These are phyloP conservation scores for Drosophila ficusphila DNA, from an alignment of 1,140 invertebrate species.

Conservation along the genomic window DNA sequence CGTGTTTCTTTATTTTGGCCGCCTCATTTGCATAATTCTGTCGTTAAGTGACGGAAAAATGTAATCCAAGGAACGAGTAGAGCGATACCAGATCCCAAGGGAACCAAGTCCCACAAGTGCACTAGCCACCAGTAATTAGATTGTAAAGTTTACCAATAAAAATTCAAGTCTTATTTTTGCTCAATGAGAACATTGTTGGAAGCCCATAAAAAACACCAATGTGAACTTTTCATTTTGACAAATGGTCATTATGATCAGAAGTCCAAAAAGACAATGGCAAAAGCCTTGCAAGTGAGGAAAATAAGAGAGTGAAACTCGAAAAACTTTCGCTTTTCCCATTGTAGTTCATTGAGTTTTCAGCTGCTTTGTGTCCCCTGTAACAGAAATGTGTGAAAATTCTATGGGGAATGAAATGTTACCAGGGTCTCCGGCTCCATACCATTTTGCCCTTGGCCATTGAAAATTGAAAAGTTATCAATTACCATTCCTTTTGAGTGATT, in stretches of 20 bases:
- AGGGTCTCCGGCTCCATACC: constrained; percentile 4
- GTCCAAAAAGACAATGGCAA: constrained; percentile 3
- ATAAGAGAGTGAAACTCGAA: constrained; percentile 43
- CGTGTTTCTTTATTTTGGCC: constrained; percentile 23
- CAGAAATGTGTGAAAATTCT: constrained; percentile 28
- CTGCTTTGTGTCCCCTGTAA: neutral
- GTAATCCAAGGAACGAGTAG: constrained; percentile 68
- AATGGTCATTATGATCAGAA: constrained; percentile 17
- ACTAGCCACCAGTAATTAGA: constrained; percentile 2
- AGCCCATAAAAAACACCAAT: neutral
- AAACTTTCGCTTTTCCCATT: constrained; percentile 52
- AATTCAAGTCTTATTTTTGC: neutral
- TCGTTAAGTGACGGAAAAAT: constrained; percentile 73
- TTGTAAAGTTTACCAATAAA: constrained; percentile 1
- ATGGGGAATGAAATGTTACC: constrained; percentile 35
- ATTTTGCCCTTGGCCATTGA: constrained; percentile 17
- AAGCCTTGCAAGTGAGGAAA: constrained; percentile 19
- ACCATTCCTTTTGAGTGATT: constrained; percentile 49
- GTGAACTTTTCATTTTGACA: neutral
- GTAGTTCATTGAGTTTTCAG: constrained; percentile 44
- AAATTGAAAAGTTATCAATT: constrained; percentile 71
- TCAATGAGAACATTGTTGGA: constrained; percentile 1
- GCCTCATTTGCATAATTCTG: constrained; percentile 67
- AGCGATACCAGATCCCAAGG: constrained; percentile 47
- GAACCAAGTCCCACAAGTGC: constrained; percentile 2